Evolutionary conservation across 1,140 invertebrate species (phyloP).

Genomic region (Aphidius gifuensis): DNA sequence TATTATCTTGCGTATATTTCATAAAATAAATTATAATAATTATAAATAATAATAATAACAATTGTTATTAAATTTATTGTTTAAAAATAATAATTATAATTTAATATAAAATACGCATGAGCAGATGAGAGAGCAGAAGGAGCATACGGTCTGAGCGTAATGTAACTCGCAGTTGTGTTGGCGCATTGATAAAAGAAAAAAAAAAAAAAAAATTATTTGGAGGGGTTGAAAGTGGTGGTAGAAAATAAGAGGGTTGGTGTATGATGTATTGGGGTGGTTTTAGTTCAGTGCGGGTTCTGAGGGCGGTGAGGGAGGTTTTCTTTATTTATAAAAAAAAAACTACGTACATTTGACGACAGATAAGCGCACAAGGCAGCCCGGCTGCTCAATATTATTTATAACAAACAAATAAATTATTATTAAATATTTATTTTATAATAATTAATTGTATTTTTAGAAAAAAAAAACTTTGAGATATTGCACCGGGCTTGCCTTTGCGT

Average conservation of each 20-base stretch:
- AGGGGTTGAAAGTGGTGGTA: background rate
- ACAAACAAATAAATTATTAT: slow-evolving; percentile 6
- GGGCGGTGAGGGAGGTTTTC: slow-evolving; percentile 51
- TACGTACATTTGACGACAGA: slow-evolving; percentile 38
- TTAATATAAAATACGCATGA: too few relatives aligned
- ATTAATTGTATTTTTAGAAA: too few relatives aligned
- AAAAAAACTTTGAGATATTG: too few relatives aligned
- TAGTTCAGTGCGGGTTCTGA: slow-evolving; percentile 51
- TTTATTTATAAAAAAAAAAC: slow-evolving; percentile 32
- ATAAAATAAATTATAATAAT: too few relatives aligned
- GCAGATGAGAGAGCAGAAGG: too few relatives aligned
- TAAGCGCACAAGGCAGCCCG: slow-evolving; percentile 29
- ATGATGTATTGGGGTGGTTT: slow-evolving; percentile 22
- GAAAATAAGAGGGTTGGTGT: slow-evolving; percentile 26
- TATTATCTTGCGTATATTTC: too few relatives aligned
- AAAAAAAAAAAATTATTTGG: background rate
- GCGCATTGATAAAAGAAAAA: slow-evolving; percentile 6
- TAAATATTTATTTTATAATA: background rate
- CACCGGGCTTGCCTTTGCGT: slow-evolving; percentile 9
- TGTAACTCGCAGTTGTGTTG: slow-evolving; percentile 8
- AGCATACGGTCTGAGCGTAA: too few relatives aligned
- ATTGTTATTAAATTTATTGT: too few relatives aligned
- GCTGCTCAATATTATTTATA: slow-evolving; percentile 4
- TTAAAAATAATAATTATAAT: too few relatives aligned
- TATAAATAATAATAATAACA: too few relatives aligned